Evolutionary conservation across 2,888 invertebrate genomes (phyloP), one percentile per base, ranked within the genome.

Genomic region (Tachystola acroxantha): DNA sequence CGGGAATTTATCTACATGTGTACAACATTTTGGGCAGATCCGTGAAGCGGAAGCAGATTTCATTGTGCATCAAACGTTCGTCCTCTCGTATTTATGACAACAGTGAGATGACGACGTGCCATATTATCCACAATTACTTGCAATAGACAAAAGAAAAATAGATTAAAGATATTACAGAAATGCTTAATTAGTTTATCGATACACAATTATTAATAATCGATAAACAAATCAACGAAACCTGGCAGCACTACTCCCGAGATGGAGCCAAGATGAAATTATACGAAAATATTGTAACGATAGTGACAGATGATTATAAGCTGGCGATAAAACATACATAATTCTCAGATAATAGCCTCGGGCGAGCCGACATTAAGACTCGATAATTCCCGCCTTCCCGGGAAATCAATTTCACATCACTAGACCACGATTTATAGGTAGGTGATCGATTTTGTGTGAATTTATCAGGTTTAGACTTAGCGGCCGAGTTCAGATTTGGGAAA

Each of bases 291-390:
- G 77, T 84, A 80, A 81, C 76, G 78, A 82, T 84, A 82, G 85
- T 86, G 86, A 86, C 86, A 86, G 82, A 85, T 85, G 84, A 86
- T 85, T 85, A 85, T 85, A 85, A 85, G 80, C 78, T 75, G 74
- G 78, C 78, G 84, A 85, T 85, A 85, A 86, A 86, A 86, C 84
- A 85, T 73, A 86, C 84, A 86, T 84, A 84, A 85, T 85, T 85
- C 82, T 70, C 69, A 63, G 61, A 62, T 80, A 81, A 84, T 80
- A 69, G 80, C 64, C 64, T 53, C 50, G 50, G 50, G 52, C 46
- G 59, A 49, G 52, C 51, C 47, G 51, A 56, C 60, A 62, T 65
- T 65, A 64, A 55, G 50, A 43, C 50, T 47, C 64, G 64, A 64
- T 71, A 73, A 78, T 78, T 70, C 69, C 64, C 65, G 63, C 64